These are phyloP conservation scores for human DNA, from an alignment of 2,113 vertebrate species.

Conservation along the genomic window DNA sequence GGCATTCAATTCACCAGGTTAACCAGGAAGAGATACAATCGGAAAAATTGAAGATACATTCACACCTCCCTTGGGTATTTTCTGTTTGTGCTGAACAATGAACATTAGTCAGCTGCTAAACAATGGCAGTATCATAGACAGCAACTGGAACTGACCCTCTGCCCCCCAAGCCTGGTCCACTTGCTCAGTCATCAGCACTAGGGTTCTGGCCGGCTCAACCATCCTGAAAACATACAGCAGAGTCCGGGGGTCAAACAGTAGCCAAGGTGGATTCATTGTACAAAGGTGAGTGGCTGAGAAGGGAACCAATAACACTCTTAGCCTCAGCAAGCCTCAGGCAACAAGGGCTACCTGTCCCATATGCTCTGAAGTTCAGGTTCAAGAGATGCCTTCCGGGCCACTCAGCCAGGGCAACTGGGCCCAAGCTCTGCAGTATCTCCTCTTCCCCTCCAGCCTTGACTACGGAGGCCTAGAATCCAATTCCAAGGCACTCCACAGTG, in stretches of 20 bases:
- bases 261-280: not conserved
- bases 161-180: not conserved
- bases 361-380: not conserved
- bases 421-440: not conserved
- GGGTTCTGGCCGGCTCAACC: not conserved
- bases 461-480: not conserved
- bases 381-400: not conserved
- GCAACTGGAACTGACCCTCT: not conserved
- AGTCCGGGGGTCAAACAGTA: not conserved
- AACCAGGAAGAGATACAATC: slow-evolving; percentile 62
- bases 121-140: slow-evolving; percentile 40
- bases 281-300: not conserved
- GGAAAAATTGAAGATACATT: slow-evolving; percentile 44
- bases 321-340: not conserved
- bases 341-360: not conserved
- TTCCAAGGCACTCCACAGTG: not conserved
- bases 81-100: slow-evolving; percentile 72
- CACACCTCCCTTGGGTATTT: slow-evolving; percentile 67
- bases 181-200: not conserved
- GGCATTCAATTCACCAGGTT: slow-evolving; percentile 34
- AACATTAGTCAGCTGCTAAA: slow-evolving; percentile 67
- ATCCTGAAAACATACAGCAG: not conserved
- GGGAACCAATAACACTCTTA: not conserved
- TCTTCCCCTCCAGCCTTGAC: not conserved
- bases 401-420: not conserved